Evolutionary conservation across 2,888 invertebrate genomes (phyloP).

Genomic region (Drosophila anomalipes): DNA sequence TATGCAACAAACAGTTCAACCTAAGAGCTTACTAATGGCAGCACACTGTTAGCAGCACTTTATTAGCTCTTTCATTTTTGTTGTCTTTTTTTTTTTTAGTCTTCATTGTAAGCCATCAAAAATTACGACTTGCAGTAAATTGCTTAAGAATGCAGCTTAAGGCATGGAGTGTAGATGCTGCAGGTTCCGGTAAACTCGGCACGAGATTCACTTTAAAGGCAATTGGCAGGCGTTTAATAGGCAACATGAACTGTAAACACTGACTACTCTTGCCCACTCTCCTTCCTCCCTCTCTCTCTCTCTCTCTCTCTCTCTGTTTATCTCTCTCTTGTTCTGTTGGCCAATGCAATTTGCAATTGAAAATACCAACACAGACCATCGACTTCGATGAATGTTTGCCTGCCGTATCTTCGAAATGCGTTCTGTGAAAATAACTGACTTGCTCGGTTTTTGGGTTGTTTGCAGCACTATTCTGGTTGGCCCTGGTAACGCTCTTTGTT

Average conservation of each 20-base stretch:
- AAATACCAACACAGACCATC: slow-evolving; percentile 45
- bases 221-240: slow-evolving; percentile 53
- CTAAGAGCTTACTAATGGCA: slow-evolving; percentile 31
- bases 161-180: neutral
- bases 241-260: slow-evolving; percentile 37
- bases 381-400: slow-evolving; percentile 33
- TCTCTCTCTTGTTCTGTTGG: slow-evolving; percentile 3
- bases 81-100: too few species aligned
- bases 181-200: slow-evolving; percentile 2
- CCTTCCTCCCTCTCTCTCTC: neutral
- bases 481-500: slow-evolving; percentile 27
- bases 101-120: slow-evolving; percentile 47
- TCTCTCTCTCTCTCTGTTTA: neutral
- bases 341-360: slow-evolving; percentile 48
- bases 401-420: slow-evolving; percentile 46
- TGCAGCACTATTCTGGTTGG: neutral
- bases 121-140: slow-evolving; percentile 54
- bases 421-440: slow-evolving; percentile 29
- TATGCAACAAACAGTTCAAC: slow-evolving; percentile 10
- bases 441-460: slow-evolving; percentile 1
- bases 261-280: neutral
- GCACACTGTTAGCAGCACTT: slow-evolving; percentile 40
- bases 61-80: neutral
- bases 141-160: slow-evolving; percentile 16
- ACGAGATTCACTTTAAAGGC: slow-evolving; percentile 15